Evolutionary conservation across 1,140 invertebrate genomes (phyloP).

Genomic region (Pemphigus obesinymphae): DNA sequence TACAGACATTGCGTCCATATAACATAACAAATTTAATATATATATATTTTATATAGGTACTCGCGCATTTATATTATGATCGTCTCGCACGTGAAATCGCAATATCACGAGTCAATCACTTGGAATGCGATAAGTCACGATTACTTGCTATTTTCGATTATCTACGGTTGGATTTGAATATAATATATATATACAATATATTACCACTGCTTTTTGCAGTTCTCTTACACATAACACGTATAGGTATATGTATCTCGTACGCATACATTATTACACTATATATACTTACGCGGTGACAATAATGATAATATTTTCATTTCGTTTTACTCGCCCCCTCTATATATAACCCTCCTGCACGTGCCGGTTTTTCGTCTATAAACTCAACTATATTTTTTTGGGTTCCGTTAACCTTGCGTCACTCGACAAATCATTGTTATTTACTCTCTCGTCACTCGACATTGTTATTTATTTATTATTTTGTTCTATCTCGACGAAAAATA

Average conservation of each 20-base stretch:
- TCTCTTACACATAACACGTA: neutral
- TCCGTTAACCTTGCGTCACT: neutral
- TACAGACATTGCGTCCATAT: neutral
- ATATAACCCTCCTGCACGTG: neutral
- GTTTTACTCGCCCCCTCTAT: neutral
- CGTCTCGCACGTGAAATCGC: conserved; percentile 6
- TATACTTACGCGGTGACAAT: neutral
- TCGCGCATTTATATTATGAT: neutral
- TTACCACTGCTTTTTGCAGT: no score
- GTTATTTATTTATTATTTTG: neutral
- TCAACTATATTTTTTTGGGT: neutral
- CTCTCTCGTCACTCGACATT: neutral
- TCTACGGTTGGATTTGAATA: neutral
- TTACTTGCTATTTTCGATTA: conserved; percentile 25
- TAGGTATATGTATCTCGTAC: neutral
- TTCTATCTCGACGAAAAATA: neutral
- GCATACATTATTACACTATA: neutral
- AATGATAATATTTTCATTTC: neutral
- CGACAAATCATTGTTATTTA: no score
- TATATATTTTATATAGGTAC: neutral
- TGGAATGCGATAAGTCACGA: conserved; percentile 27
- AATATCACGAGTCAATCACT: conserved; percentile 27
- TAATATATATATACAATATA: no score
- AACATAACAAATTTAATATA: neutral
- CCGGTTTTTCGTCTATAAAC: neutral